These are phyloP conservation scores for Argyra leucocephala DNA, from an alignment of 2,888 invertebrate genomes.

Conservation along the genomic window DNA sequence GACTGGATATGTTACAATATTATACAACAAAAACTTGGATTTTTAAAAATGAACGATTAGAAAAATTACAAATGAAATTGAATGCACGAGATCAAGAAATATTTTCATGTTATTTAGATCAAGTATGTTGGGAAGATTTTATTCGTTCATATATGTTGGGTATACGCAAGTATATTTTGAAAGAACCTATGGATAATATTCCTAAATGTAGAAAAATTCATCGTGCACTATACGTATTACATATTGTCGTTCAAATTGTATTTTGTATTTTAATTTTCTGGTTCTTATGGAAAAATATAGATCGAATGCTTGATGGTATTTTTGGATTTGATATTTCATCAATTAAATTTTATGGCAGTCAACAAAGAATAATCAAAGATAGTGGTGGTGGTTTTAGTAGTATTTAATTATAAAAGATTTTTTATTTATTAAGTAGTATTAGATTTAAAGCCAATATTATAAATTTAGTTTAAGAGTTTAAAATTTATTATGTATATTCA, in stretches of 20 bases:
- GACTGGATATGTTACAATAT: constrained; percentile 58
- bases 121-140: constrained; percentile 55
- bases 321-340: background rate
- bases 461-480: no score
- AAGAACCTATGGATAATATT: constrained; percentile 68
- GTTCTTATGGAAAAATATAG: constrained; percentile 39
- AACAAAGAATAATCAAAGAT: background rate
- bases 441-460: no score
- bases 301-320: constrained; percentile 29
- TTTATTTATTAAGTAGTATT: no score
- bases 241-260: constrained; percentile 37
- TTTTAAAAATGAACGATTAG: constrained; percentile 56
- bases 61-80: constrained; percentile 47
- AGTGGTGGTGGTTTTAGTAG: background rate
- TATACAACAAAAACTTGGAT: constrained; percentile 73
- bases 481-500: no score
- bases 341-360: background rate
- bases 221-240: constrained; percentile 46
- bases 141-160: constrained; percentile 67
- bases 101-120: constrained; percentile 51
- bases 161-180: constrained; percentile 71
- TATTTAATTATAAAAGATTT: background rate
- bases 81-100: constrained; percentile 48
- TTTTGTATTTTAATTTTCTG: constrained; percentile 34
- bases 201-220: constrained; percentile 52